A percentile compares a stretch with the other conserved stretches of the same genome.
Conservation (phyloP, 2,797 vertebrate species). For the Alcedo atthis region DNA sequence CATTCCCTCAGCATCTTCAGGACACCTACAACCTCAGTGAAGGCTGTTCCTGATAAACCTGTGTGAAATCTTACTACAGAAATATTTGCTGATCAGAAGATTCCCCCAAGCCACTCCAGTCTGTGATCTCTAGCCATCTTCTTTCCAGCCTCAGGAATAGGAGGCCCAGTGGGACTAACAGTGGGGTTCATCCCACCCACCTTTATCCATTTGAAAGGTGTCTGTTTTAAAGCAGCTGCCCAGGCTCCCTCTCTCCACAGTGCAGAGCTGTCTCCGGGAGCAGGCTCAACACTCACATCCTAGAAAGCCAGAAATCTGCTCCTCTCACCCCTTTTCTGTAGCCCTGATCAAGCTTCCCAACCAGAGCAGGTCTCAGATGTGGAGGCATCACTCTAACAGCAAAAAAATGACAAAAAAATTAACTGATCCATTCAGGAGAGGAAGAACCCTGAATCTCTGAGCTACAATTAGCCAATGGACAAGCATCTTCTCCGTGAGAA, state of each 20-base stretch:
- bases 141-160: background rate
- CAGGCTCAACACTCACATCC: background rate
- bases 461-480: background rate
- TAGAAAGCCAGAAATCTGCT: background rate
- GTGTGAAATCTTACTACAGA: background rate
- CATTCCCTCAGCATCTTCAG: background rate
- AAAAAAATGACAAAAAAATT: background rate
- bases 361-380: background rate
- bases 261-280: background rate
- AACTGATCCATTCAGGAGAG: background rate
- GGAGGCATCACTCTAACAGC: background rate
- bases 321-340: background rate
- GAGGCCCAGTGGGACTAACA: background rate
- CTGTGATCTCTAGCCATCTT: background rate
- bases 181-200: background rate
- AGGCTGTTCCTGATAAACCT: background rate
- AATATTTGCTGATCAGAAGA: background rate
- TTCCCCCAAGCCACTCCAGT: background rate
- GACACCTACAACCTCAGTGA: background rate
- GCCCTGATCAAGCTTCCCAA: background rate
- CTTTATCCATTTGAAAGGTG: background rate
- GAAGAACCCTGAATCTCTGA: fast-evolving
- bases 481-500: background rate
- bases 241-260: background rate
- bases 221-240: background rate